Evolutionary conservation across 2,797 vertebrate genomes (phyloP).

Genomic region (Podarcis lilfordi): DNA sequence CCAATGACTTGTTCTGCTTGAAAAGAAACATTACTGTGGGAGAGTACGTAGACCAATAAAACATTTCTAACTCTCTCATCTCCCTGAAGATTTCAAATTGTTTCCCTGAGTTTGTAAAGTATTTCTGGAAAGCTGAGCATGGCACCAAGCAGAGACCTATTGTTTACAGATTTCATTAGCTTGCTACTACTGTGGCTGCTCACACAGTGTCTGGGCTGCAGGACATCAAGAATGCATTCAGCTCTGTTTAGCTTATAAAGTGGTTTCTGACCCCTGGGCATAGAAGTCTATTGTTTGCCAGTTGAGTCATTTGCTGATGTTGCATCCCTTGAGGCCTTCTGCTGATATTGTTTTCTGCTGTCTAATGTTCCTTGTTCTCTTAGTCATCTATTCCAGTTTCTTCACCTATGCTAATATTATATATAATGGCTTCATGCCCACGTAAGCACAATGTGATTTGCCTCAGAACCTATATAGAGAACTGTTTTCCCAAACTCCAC

Average conservation of each 20-base stretch:
- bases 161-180: constrained; percentile 21
- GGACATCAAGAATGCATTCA: constrained; percentile 8
- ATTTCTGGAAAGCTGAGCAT: constrained; percentile 6
- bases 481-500: neutral
- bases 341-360: constrained; percentile 3
- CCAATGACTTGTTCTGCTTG: neutral
- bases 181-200: neutral
- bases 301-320: constrained; percentile 36
- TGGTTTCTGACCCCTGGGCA: constrained; percentile 20
- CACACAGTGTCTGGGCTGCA: neutral
- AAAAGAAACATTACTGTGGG: neutral
- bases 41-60: neutral
- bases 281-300: constrained; percentile 6
- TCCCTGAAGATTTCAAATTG: neutral
- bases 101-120: constrained; percentile 15
- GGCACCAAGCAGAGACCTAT: neutral
- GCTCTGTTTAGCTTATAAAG: constrained; percentile 17
- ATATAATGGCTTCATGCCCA: neutral
- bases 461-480: neutral
- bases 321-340: constrained; percentile 5
- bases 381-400: constrained; percentile 22
- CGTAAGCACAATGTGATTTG: neutral
- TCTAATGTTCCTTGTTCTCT: constrained; percentile 8
- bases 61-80: neutral
- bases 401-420: neutral